Percentiles rank a stretch among this genome's conserved stretches.
phyloP scores from a whole-genome alignment of 1,140 invertebrate genomes.

The Drosophila tropicalis region DNA sequence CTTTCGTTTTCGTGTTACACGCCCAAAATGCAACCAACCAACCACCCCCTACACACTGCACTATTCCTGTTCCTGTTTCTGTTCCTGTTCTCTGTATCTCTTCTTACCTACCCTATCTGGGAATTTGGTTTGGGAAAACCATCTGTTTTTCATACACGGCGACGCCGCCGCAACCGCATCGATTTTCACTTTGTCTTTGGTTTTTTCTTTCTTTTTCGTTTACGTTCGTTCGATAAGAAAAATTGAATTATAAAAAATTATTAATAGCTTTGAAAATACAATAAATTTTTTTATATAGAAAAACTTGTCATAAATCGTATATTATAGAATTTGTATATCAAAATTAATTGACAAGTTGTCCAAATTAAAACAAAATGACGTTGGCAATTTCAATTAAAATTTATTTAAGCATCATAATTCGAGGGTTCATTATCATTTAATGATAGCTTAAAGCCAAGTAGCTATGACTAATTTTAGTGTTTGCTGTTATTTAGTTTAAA shows the following conservation, averaged over 20 bases:
- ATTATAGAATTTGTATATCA: too few species aligned
- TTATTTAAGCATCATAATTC: too few species aligned
- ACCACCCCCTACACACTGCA: constrained; percentile 34
- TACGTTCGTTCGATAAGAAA: neutral
- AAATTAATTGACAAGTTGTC: too few species aligned
- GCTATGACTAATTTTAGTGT: too few species aligned
- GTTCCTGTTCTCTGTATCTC: neutral
- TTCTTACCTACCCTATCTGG: constrained; percentile 3
- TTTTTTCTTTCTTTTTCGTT: constrained; percentile 4
- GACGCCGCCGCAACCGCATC: constrained; percentile 24
- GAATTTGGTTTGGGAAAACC: constrained; percentile 19
- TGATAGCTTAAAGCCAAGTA: too few species aligned
- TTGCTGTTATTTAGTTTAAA: too few species aligned
- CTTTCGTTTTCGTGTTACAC: constrained; percentile 73
- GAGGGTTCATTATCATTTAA: too few species aligned
- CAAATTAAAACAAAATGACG: too few species aligned
- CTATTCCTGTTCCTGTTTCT: neutral
- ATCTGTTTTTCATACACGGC: constrained; percentile 42
- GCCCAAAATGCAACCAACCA: constrained; percentile 59
- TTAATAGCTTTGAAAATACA: neutral
- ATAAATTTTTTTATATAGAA: neutral
- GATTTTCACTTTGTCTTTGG: constrained; percentile 44
- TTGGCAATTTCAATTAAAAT: too few species aligned
- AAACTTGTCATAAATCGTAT: too few species aligned
- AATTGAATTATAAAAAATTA: neutral